phyloP scores from a whole-genome alignment of 2,797 vertebrate genomes.

The Lithobates sylvaticus region DNA sequence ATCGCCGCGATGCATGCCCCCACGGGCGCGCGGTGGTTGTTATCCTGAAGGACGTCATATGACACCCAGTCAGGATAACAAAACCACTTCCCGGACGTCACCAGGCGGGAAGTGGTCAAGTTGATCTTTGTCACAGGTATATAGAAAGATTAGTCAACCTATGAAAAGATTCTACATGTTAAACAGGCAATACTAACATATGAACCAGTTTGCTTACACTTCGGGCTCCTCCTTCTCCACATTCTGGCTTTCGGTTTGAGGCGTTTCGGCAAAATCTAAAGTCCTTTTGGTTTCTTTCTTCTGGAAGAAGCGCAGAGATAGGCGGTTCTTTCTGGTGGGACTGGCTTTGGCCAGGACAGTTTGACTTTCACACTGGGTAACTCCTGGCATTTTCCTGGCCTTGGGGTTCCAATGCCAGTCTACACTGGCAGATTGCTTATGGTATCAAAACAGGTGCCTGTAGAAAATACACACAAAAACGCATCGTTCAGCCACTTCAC shows the following conservation, averaged over 20 bases:
- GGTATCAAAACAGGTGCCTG: not conserved
- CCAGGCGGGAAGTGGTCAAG: too few relatives aligned
- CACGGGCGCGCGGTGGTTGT: too few relatives aligned
- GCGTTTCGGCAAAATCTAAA: constrained; percentile 90
- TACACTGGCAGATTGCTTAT: not conserved
- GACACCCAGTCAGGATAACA: too few relatives aligned
- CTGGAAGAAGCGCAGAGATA: constrained; percentile 95
- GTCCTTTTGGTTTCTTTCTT: constrained; percentile 94
- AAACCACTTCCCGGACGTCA: too few relatives aligned
- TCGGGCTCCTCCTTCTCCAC: constrained; percentile 77
- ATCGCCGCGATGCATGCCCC: too few relatives aligned
- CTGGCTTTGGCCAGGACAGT: constrained; percentile 79
- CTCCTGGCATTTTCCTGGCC: constrained; percentile 79
- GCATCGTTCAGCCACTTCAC: not conserved
- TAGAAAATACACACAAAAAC: not conserved
- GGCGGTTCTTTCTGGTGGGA: constrained; percentile 87
- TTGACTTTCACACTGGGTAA: constrained; percentile 80
- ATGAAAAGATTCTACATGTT: too few relatives aligned
- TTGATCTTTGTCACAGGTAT: too few relatives aligned
- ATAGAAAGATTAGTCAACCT: too few relatives aligned
- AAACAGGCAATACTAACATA: too few relatives aligned
- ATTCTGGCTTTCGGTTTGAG: constrained; percentile 78
- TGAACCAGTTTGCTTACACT: constrained; percentile 69
- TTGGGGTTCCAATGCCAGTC: not conserved
- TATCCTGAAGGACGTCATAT: too few relatives aligned